Conservation (phyloP, 2,113 vertebrate species). For the Nothobranchius furzeri region DNA sequence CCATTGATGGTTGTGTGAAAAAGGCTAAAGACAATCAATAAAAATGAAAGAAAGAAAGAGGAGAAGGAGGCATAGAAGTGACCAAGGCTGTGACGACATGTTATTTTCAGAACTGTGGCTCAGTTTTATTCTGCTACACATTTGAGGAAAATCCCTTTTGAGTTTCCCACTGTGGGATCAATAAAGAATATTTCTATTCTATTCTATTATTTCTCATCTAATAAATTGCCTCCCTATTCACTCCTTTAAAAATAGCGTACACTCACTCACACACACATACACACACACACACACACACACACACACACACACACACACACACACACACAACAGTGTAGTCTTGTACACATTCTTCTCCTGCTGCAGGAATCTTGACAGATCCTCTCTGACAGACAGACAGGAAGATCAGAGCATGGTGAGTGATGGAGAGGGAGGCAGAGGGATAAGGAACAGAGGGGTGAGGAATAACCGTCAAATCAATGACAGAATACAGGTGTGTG, state of each 20-base stretch:
- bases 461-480: constrained; percentile 90
- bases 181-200: too few relatives aligned
- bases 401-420: constrained; percentile 87
- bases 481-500: constrained; percentile 97
- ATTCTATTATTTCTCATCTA: constrained; percentile 78
- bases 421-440: constrained; percentile 78
- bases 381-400: constrained; percentile 86
- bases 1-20: not conserved
- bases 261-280: constrained; percentile 5
- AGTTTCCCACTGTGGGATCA: too few relatives aligned
- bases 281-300: too few relatives aligned
- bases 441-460: constrained; percentile 71
- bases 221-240: constrained; percentile 83
- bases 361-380: constrained; percentile 84
- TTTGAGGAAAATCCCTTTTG: constrained; percentile 72
- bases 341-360: constrained; percentile 43
- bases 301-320: constrained; percentile 11
- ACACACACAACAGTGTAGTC: not conserved
- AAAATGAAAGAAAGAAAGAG: not conserved
- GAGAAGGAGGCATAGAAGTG: not conserved
- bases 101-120: constrained; percentile 66
- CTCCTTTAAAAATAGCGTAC: constrained; percentile 25
- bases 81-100: constrained; percentile 60
- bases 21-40: not conserved
- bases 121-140: constrained; percentile 81